Evolutionary conservation across 2,113 vertebrate species (phyloP).

Genomic region (Chascanopsetta lugubris): DNA sequence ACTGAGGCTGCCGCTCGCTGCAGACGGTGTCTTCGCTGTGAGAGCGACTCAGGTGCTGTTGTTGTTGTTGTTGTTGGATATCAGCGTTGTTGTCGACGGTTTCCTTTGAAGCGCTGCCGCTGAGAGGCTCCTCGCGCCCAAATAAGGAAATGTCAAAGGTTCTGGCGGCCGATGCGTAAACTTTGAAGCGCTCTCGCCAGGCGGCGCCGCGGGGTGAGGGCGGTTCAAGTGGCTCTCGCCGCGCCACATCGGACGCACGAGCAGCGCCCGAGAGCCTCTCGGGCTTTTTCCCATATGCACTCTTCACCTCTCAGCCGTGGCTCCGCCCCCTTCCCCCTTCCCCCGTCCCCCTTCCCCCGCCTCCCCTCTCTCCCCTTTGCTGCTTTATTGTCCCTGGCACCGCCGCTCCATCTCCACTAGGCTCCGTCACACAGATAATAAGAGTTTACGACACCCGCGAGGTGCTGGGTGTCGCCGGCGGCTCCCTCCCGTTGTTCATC

Average conservation of each 20-base stretch:
- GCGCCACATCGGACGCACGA: too few species aligned
- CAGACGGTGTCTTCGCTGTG: too few species aligned
- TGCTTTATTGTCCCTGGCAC: constrained; percentile 28
- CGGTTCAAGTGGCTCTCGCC: too few species aligned
- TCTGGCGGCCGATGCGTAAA: constrained; percentile 9
- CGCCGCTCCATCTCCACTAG: constrained; percentile 48
- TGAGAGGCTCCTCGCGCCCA: too few species aligned
- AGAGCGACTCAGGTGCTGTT: too few species aligned
- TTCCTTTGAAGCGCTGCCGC: constrained; percentile 14
- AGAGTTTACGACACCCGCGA: constrained; percentile 39
- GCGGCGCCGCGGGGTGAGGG: too few species aligned
- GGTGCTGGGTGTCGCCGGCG: constrained; percentile 42
- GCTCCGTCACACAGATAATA: constrained; percentile 41
- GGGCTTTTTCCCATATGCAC: not conserved
- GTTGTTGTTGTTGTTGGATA: not conserved
- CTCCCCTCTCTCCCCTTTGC: too few species aligned
- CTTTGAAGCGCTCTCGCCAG: not conserved
- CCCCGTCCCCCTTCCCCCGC: not conserved
- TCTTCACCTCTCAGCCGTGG: not conserved
- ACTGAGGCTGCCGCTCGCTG: too few species aligned
- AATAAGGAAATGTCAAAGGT: too few species aligned
- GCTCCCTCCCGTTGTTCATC: constrained; percentile 54
- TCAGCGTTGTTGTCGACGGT: not conserved
- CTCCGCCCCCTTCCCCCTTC: not conserved
- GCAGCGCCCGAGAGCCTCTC: too few species aligned